Evolutionary conservation across 2,797 vertebrate genomes (phyloP).

Genomic region (Heteromormyrus szaboi): DNA sequence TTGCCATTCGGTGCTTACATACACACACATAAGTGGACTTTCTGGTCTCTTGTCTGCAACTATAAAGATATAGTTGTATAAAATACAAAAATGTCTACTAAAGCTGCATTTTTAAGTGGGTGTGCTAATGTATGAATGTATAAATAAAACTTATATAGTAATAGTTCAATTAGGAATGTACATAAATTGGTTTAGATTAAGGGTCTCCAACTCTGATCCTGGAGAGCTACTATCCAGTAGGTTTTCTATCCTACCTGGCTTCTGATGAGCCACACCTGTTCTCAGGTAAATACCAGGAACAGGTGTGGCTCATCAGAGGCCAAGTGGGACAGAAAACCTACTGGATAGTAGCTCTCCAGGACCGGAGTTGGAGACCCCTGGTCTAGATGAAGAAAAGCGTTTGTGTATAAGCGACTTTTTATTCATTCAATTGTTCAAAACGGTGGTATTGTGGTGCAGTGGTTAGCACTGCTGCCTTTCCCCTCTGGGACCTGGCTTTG

Average conservation of each 20-base stretch:
- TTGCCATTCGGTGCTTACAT: background rate
- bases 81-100: background rate
- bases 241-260: too few relatives aligned
- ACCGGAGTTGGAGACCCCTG: too few relatives aligned
- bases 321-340: too few relatives aligned
- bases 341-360: too few relatives aligned
- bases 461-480: background rate
- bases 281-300: too few relatives aligned
- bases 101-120: background rate
- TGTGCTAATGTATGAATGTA: background rate
- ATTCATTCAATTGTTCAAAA: background rate
- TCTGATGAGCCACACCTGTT: too few relatives aligned
- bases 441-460: background rate
- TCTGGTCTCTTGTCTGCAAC: background rate
- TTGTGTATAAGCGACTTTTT: too few relatives aligned
- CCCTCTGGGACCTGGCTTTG: background rate
- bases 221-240: too few relatives aligned
- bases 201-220: too few relatives aligned
- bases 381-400: too few relatives aligned
- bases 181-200: background rate
- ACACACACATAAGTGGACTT: background rate
- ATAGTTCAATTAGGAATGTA: background rate
- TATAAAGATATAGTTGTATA: background rate
- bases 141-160: background rate
- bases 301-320: too few relatives aligned